phyloP scores from a whole-genome alignment of 35 echinoderm and acorn worm species.

The Chiridota heheva region DNA sequence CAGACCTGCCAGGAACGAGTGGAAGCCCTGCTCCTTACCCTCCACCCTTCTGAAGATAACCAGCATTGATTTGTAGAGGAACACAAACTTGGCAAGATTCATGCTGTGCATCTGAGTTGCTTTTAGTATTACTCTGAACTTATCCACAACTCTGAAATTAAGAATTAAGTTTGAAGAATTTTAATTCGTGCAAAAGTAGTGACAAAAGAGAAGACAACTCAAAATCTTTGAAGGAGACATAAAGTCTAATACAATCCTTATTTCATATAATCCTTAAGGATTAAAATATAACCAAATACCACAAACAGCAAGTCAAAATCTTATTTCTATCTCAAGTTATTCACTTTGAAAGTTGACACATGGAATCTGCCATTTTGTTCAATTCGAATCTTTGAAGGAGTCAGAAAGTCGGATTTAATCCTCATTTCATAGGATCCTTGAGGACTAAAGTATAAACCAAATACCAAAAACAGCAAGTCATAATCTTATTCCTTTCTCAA shows the following conservation, averaged over 20 bases:
- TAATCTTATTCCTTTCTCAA: too few species aligned
- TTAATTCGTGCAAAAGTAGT: not conserved
- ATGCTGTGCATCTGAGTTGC: slow-evolving; percentile 83
- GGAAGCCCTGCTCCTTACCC: slow-evolving; percentile 56
- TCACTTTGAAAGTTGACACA: too few species aligned
- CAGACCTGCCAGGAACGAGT: slow-evolving; percentile 82
- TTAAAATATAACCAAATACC: not conserved
- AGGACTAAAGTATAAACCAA: too few species aligned
- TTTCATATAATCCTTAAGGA: not conserved
- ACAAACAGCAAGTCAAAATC: not conserved
- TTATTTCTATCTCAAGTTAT: not conserved
- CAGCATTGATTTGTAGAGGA: slow-evolving; percentile 82
- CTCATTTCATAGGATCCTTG: too few species aligned
- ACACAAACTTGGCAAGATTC: slow-evolving; percentile 92
- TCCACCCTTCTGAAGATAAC: slow-evolving; percentile 65
- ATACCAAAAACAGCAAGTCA: too few species aligned
- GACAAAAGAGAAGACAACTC: not conserved
- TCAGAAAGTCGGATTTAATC: too few species aligned
- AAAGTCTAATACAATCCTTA: not conserved
- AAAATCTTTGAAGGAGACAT: not conserved
- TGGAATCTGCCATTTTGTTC: too few species aligned
- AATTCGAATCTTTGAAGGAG: too few species aligned
- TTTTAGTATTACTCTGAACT: slow-evolving; percentile 68
- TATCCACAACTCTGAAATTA: slow-evolving; percentile 62
- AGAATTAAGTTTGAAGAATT: not conserved